Conservation (phyloP, 2,888 invertebrate genomes). For the Sarcophaga caerulescens region DNA sequence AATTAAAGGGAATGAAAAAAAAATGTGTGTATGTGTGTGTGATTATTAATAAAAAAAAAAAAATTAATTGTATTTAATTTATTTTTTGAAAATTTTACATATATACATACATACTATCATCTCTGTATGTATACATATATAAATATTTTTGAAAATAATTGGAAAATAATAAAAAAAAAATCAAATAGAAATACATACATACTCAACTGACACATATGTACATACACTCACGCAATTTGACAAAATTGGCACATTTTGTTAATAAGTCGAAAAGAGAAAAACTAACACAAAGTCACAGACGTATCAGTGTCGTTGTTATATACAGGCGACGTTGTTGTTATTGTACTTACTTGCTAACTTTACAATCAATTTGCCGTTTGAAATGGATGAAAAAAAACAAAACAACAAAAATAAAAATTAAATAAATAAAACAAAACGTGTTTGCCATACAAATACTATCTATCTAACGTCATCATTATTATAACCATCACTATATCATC, state of each 20-base stretch:
- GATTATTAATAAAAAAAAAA: neutral
- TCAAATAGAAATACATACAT: slow-evolving; percentile 3
- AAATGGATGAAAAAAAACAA: slow-evolving; percentile 47
- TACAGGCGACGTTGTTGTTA: slow-evolving; percentile 5
- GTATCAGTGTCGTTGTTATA: neutral
- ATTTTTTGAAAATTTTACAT: too few relatives aligned
- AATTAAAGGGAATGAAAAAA: neutral
- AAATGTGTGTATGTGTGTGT: neutral
- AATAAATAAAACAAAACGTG: slow-evolving; percentile 52
- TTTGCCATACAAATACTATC: slow-evolving; percentile 56
- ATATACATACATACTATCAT: too few relatives aligned
- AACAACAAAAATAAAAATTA: slow-evolving; percentile 15
- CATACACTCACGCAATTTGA: slow-evolving; percentile 6
- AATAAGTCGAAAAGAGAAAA: slow-evolving; percentile 40
- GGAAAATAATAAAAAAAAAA: slow-evolving; percentile 12
- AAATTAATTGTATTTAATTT: too few relatives aligned
- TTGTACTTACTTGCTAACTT: slow-evolving; percentile 29
- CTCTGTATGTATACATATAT: neutral
- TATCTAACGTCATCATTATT: slow-evolving; percentile 19
- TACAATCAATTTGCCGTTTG: slow-evolving; percentile 33
- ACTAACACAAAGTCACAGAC: neutral
- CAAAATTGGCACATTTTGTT: slow-evolving; percentile 31
- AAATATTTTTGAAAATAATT: neutral
- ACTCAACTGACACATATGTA: neutral
- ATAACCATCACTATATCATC: slow-evolving; percentile 30